A percentile compares a stretch with the other conserved stretches of the same genome.
These are phyloP conservation scores for Rhineura floridana DNA, from an alignment of 2,113 vertebrate genomes.

Conservation along the genomic window DNA sequence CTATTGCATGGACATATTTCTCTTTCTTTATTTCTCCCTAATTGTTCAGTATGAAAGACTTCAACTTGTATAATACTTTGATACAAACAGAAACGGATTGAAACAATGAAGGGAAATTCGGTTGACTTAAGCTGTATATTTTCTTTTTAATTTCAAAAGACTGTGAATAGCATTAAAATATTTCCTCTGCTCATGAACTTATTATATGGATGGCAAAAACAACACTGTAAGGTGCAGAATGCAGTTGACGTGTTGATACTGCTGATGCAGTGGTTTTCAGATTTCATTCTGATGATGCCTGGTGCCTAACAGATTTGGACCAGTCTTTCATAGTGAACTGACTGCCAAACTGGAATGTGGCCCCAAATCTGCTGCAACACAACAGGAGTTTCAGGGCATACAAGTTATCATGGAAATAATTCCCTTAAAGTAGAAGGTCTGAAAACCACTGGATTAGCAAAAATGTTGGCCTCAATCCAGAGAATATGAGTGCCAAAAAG, in stretches of 20 bases:
- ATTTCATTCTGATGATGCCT: not conserved
- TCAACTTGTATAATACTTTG: conserved; percentile 59
- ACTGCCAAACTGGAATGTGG: not conserved
- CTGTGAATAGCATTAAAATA: conserved; percentile 61
- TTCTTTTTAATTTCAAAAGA: conserved; percentile 52
- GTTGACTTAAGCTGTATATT: conserved; percentile 66
- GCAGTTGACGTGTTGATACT: not conserved
- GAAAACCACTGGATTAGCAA: not conserved
- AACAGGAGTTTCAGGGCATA: not conserved
- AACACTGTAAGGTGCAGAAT: not conserved
- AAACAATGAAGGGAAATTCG: conserved; percentile 52
- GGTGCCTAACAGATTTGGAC: not conserved
- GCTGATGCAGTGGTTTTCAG: not conserved
- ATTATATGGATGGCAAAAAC: conserved; percentile 8
- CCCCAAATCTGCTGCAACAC: not conserved
- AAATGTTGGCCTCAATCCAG: not conserved
- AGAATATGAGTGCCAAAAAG: not conserved
- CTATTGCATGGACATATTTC: conserved; percentile 61
- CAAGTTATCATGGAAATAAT: not conserved
- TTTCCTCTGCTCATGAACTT: conserved; percentile 46
- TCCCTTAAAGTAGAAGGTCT: not conserved
- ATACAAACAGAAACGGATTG: conserved; percentile 42
- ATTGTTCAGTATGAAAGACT: conserved; percentile 63
- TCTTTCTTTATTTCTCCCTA: conserved; percentile 38
- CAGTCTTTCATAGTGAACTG: not conserved